Percentiles rank a stretch among this genome's conserved stretches.
These are phyloP conservation scores for Centruroides vittatus DNA, from an alignment of 1,140 invertebrate genomes.

Conservation along the genomic window DNA sequence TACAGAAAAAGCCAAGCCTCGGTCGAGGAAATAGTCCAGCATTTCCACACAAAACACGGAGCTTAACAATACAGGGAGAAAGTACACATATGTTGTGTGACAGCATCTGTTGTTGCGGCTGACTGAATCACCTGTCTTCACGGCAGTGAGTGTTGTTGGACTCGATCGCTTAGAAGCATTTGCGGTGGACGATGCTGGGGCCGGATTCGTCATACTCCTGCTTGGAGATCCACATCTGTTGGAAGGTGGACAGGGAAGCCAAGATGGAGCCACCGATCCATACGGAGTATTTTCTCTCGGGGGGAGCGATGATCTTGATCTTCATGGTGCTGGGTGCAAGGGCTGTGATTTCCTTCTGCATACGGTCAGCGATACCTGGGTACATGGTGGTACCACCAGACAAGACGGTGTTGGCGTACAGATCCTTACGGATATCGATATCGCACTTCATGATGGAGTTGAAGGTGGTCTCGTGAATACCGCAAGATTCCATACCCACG, in stretches of 20 bases:
- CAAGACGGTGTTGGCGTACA: conserved; percentile 36
- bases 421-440: conserved; percentile 31
- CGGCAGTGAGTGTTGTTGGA: no score
- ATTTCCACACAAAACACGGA: no score
- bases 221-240: conserved; percentile 37
- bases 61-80: no score
- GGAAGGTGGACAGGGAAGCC: conserved; percentile 40
- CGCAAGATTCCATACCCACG: conserved; percentile 88
- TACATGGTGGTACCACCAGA: conserved; percentile 42
- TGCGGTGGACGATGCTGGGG: conserved; percentile 32
- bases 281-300: conserved; percentile 81
- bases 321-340: conserved; percentile 32
- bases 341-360: conserved; percentile 33
- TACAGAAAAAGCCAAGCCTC: no score
- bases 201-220: conserved; percentile 36
- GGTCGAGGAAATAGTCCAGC: no score
- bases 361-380: conserved; percentile 36
- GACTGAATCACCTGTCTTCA: no score
- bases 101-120: no score
- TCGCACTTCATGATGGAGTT: conserved; percentile 46
- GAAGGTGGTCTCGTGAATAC: conserved; percentile 83
- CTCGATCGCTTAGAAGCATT: conserved; percentile 26
- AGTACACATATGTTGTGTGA: no score
- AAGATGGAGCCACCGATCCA: conserved; percentile 55
- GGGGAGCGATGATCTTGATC: conserved; percentile 36